Base-by-base conservation (phyloP, 2,797 vertebrate genomes). In the Lepilemur ruficaudatus region DNA sequence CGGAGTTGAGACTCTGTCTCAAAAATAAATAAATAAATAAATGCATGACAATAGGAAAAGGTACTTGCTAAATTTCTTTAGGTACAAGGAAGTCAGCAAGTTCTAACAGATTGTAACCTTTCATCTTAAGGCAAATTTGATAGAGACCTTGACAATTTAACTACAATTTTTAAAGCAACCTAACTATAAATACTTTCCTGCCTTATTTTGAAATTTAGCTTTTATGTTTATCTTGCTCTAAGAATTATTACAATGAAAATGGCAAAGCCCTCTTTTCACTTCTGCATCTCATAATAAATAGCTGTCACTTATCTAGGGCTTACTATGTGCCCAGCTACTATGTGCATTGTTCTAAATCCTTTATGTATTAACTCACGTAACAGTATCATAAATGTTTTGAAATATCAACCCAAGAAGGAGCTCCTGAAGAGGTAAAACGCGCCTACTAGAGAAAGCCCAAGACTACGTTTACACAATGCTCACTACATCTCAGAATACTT, bases 191-290 rank as follows among this genome's bases (percentile, higher is more conserved):
- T 72, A 83, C 13, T 87, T 41, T 72, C 30, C 30, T 88, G 28
- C 3, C n/a, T 96, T 69, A 46, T 88, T 97, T 94, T 95, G 22
- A 85, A 87, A 95, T 73, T 96, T 87, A 76, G 15, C 38, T 80
- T 70, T 69, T 59, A 69, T 75, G 30, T 55, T 80, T 80, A 87
- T 82, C 50, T 91, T 63, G 46, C 32, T 93, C 41, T 78, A 90
- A 59, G 22, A 95, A 93, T 73, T 70, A n/a, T 61, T 63, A 84
- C 65, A 83, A 81, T 41, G 25, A 63, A 91, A 72, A 93, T 55
- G 15, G 3, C 28, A 95, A 95, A 81, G 23, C 20, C 52, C 79
- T 72, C 20, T 92, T 87, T 91, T 91, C 57, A 81, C 32, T 70
- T 93, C 84, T 81, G 32, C 38, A 85, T 82, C 46, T 91, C 89